Evolutionary conservation across 2,113 vertebrate genomes (phyloP).

Genomic region (Dipodomys stephensi): DNA sequence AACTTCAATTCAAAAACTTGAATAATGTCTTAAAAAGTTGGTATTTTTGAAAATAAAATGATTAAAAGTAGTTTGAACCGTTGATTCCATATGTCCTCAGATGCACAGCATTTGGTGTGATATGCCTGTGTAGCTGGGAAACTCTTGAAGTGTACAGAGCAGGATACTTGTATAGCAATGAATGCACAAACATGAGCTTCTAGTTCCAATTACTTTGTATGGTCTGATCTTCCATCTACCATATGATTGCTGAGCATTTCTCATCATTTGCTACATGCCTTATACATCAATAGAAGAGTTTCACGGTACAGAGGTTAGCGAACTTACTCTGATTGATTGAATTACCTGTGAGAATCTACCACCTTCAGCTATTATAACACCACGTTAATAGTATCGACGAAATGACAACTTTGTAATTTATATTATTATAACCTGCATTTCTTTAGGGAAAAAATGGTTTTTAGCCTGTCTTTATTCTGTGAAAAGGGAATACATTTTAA

Average conservation of each 20-base stretch:
- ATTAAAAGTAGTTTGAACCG: background rate
- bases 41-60: background rate
- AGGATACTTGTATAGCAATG: background rate
- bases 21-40: background rate
- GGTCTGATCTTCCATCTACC: background rate
- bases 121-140: background rate
- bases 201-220: background rate
- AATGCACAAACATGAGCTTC: background rate
- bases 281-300: conserved; percentile 68
- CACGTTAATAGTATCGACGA: conserved; percentile 70
- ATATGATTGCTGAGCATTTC: conserved; percentile 58
- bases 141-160: background rate
- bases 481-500: conserved; percentile 52
- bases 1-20: background rate
- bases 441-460: conserved; percentile 40
- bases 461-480: conserved; percentile 38
- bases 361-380: conserved; percentile 68
- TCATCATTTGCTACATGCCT: conserved; percentile 53
- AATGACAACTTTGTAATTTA: conserved; percentile 71
- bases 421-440: conserved; percentile 45
- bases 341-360: conserved; percentile 46
- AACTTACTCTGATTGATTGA: conserved; percentile 59
- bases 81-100: background rate
- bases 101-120: background rate
- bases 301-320: conserved; percentile 63